A percentile compares a stretch with the other conserved stretches of the same genome.
phyloP scores from a whole-genome alignment of 2,113 vertebrate genomes.

The Tenrec ecaudatus region DNA sequence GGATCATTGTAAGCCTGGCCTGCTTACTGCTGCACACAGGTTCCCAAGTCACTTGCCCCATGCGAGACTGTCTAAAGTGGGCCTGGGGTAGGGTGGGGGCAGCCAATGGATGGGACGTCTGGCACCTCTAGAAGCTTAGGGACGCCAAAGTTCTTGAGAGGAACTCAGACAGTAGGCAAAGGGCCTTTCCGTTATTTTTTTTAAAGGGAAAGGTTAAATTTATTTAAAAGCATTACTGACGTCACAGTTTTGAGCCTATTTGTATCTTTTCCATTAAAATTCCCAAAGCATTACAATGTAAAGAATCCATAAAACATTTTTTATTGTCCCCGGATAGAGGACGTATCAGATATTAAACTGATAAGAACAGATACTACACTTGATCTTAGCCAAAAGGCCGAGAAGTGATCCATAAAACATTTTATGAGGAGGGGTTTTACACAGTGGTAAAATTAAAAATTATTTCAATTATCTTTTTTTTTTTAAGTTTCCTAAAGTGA shows the following conservation, averaged over 20 bases:
- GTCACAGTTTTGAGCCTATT: not conserved
- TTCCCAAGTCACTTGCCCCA: not conserved
- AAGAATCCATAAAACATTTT: not conserved
- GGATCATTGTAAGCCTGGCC: not conserved
- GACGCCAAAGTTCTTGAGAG: not conserved
- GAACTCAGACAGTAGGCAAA: not conserved
- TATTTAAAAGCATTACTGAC: conserved; percentile 28
- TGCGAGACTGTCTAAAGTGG: not conserved
- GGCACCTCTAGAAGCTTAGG: not conserved
- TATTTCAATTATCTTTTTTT: not conserved
- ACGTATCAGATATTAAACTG: too few species aligned
- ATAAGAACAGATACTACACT: too few species aligned
- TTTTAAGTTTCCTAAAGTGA: conserved; percentile 39
- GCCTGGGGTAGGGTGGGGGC: not conserved
- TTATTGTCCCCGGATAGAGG: too few species aligned
- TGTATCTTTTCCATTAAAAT: not conserved
- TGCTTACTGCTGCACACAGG: not conserved
- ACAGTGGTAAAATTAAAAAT: conserved; percentile 8
- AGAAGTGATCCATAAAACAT: not conserved
- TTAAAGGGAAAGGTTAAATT: not conserved
- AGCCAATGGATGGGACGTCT: not conserved
- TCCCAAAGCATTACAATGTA: not conserved
- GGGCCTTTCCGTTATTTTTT: too few species aligned
- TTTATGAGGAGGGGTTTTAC: not conserved
- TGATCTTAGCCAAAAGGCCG: too few species aligned